Conservation (phyloP, 2,113 vertebrate genomes). For the Corythornis madagascariensis region DNA sequence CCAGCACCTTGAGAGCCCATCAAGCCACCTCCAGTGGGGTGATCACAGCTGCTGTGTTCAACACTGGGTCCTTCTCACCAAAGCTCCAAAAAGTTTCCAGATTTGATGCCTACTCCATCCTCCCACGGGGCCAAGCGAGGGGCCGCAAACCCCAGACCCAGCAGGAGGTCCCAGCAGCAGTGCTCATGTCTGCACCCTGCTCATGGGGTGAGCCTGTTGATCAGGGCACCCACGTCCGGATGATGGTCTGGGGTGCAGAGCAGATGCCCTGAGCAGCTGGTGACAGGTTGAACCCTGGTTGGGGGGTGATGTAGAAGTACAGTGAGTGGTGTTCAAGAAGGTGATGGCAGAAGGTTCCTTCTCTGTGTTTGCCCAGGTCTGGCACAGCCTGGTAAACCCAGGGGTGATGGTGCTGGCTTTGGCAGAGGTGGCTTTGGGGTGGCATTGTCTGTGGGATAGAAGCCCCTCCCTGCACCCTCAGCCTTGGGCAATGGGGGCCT, state of each 20-base stretch:
- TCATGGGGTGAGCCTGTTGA: background rate
- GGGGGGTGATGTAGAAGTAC: background rate
- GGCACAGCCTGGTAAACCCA: background rate
- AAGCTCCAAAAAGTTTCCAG: background rate
- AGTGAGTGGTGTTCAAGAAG: background rate
- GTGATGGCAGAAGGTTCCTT: background rate
- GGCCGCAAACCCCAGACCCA: too few relatives aligned
- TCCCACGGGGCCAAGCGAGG: too few relatives aligned
- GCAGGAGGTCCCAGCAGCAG: background rate
- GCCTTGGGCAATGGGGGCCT: background rate
- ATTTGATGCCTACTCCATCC: background rate
- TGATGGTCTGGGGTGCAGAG: background rate
- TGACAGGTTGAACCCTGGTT: accelerated
- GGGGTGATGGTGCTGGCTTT: background rate
- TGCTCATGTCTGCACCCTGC: background rate
- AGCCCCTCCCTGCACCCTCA: background rate
- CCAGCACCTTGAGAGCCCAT: background rate
- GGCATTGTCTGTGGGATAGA: background rate
- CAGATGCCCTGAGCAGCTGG: background rate
- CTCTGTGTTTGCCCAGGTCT: too few relatives aligned
- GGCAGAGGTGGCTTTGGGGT: background rate
- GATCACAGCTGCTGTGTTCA: background rate
- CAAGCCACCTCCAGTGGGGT: background rate
- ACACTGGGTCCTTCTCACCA: background rate
- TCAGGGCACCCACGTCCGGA: background rate